Percentiles rank a stretch among this genome's conserved stretches.
phyloP scores from a whole-genome alignment of 2,888 invertebrate species.

The Drosophila maculinotata region DNA sequence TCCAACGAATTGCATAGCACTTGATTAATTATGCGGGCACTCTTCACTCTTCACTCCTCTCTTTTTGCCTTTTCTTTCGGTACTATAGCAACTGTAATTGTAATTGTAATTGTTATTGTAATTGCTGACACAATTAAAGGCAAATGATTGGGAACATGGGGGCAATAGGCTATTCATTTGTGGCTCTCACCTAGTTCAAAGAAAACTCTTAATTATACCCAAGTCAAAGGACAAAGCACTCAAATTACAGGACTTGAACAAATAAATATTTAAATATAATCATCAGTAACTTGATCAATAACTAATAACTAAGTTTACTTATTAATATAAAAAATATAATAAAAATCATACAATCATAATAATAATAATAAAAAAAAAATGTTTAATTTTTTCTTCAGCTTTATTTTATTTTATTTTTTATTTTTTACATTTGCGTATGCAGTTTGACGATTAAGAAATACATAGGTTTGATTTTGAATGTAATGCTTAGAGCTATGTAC shows the following conservation, averaged over 20 bases:
- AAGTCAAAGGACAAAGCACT: not conserved
- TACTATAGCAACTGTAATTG: constrained; percentile 10
- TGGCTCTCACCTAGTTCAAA: constrained; percentile 21
- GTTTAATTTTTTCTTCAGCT: constrained; percentile 42
- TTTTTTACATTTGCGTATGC: constrained; percentile 47
- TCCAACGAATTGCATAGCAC: constrained; percentile 22
- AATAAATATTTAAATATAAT: too few species aligned
- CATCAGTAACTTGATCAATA: not conserved
- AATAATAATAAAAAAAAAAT: not conserved
- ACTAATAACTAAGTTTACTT: too few species aligned
- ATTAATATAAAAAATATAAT: not conserved
- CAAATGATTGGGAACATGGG: constrained; percentile 50
- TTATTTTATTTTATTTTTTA: constrained; percentile 69
- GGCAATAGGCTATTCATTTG: constrained; percentile 17
- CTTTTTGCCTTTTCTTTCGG: not conserved
- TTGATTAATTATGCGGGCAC: constrained; percentile 68
- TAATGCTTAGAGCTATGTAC: constrained; percentile 53
- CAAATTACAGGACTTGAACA: not conserved
- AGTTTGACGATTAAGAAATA: constrained; percentile 63
- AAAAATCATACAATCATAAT: too few species aligned
- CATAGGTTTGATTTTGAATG: constrained; percentile 37
- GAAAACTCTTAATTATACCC: not conserved
- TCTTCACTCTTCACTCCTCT: constrained; percentile 12
- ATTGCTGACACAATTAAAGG: constrained; percentile 65
- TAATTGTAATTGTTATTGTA: constrained; percentile 60